Evolutionary conservation across 2,888 invertebrate genomes (phyloP).

Genomic region (Pantelozetes paolii): DNA sequence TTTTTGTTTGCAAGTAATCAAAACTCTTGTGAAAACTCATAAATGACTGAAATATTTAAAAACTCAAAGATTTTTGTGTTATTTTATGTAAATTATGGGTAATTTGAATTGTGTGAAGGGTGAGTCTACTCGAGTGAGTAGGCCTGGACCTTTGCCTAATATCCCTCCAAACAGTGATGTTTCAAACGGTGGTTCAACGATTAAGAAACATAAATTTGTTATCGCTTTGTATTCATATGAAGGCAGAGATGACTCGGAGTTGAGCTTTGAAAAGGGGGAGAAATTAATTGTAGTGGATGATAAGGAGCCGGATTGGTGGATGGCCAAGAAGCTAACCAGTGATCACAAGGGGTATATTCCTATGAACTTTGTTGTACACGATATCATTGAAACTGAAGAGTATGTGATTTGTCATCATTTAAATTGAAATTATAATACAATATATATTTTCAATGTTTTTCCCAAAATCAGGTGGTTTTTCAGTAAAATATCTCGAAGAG

Average conservation of each 20-base stretch:
- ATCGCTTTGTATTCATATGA: constrained; percentile 38
- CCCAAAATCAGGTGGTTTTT: constrained; percentile 71
- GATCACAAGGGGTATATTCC: constrained; percentile 35
- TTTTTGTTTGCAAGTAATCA: too few species aligned
- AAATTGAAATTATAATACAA: neutral
- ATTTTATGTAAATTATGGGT: neutral
- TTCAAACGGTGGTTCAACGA: too few species aligned
- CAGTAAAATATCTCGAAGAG: constrained; percentile 89
- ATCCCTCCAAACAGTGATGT: too few species aligned
- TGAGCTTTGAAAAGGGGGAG: constrained; percentile 39
- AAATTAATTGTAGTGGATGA: constrained; percentile 34
- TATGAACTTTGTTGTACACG: constrained; percentile 30
- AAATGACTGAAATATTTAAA: too few species aligned
- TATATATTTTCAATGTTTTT: neutral
- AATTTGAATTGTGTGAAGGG: neutral
- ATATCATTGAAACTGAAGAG: constrained; percentile 37
- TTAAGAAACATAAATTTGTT: constrained; percentile 28
- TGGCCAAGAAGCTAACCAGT: neutral
- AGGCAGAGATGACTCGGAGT: constrained; percentile 29
- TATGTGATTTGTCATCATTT: neutral
- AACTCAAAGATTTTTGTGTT: too few species aligned
- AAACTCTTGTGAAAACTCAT: too few species aligned
- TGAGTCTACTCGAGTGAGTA: neutral
- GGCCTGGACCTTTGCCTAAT: too few species aligned
- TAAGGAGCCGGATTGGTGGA: constrained; percentile 37